These are phyloP conservation scores for Eleginops maclovinus DNA, from an alignment of 2,113 vertebrate species.

Conservation along the genomic window DNA sequence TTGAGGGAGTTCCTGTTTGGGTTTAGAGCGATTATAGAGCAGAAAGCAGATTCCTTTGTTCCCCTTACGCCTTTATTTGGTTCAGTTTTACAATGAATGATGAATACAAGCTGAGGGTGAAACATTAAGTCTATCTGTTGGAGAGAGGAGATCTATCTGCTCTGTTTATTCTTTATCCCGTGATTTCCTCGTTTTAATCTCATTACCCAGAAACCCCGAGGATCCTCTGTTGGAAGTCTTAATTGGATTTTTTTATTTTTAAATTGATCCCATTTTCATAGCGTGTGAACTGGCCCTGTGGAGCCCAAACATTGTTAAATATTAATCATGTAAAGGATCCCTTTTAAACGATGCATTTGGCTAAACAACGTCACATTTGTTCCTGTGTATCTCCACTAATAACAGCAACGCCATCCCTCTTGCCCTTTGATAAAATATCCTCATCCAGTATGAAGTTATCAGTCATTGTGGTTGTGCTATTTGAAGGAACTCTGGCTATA, in stretches of 20 bases:
- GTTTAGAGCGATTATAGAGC: no score
- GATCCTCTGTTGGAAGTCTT: conserved; percentile 45
- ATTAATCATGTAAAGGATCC: background rate
- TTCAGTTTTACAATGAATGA: no score
- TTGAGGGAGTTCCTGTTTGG: no score
- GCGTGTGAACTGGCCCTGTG: conserved; percentile 20
- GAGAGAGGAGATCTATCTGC: no score
- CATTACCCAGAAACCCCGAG: conserved; percentile 2
- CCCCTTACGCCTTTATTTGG: no score
- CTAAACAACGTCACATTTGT: background rate
- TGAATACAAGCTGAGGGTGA: no score
- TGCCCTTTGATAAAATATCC: background rate
- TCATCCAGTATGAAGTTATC: background rate
- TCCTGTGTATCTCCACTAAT: background rate
- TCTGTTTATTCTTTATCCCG: background rate
- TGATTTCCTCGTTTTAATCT: conserved; percentile 31
- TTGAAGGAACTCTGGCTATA: no score
- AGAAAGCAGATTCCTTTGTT: no score
- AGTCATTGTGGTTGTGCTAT: background rate
- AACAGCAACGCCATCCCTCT: background rate
- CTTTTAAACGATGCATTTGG: background rate
- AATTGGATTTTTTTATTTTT: conserved; percentile 74
- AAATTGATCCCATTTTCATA: conserved; percentile 29
- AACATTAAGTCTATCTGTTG: no score
- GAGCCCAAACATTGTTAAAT: conserved; percentile 12